Evolutionary conservation across 2,888 invertebrate species (phyloP).

Genomic region (Brachypalpus laphriformis): DNA sequence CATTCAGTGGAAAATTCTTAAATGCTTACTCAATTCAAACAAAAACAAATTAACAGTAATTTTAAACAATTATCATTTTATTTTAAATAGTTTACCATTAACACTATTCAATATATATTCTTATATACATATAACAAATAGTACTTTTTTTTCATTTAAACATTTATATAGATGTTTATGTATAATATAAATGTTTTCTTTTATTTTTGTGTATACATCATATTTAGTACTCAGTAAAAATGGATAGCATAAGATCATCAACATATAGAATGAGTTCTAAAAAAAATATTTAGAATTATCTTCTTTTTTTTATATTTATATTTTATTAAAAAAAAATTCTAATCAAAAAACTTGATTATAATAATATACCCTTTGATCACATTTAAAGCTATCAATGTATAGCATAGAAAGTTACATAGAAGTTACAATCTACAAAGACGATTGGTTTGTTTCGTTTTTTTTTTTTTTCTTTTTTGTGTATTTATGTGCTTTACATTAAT

Average conservation of each 20-base stretch:
- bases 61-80: slow-evolving; percentile 40
- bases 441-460: not conserved
- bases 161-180: slow-evolving; percentile 12
- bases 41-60: not conserved
- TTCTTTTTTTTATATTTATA: not conserved
- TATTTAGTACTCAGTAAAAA: slow-evolving; percentile 14
- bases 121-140: slow-evolving; percentile 46
- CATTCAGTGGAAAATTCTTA: no score
- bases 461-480: slow-evolving; percentile 10
- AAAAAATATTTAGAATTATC: not conserved
- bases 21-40: no score
- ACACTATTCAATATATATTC: slow-evolving; percentile 52
- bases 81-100: slow-evolving; percentile 45
- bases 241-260: slow-evolving; percentile 29
- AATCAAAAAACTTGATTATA: slow-evolving; percentile 54
- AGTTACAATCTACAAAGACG: slow-evolving; percentile 37
- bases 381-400: slow-evolving; percentile 69
- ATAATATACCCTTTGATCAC: slow-evolving; percentile 56
- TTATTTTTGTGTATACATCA: not conserved
- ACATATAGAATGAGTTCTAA: slow-evolving; percentile 32
- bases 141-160: slow-evolving; percentile 14
- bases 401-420: slow-evolving; percentile 42
- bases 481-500: slow-evolving; percentile 52
- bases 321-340: slow-evolving; percentile 5
- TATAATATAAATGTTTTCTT: slow-evolving; percentile 20